Percentiles rank a stretch among this genome's conserved stretches.
phyloP scores from a whole-genome alignment of 2,113 vertebrate genomes.

The Hippocampus barbouri region DNA sequence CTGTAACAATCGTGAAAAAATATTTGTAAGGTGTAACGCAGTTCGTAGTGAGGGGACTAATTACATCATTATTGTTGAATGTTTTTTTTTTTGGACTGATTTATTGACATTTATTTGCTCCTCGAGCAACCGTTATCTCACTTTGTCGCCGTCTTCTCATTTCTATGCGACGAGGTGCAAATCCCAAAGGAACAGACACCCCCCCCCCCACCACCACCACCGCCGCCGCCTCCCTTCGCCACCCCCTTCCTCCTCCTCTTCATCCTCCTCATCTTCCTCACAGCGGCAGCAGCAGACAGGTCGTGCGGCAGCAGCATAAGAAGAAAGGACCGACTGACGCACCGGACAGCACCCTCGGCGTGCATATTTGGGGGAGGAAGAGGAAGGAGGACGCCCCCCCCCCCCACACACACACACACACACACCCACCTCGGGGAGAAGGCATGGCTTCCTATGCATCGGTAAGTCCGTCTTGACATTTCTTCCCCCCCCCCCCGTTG shows the following conservation, averaged over 20 bases:
- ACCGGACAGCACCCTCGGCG: slow-evolving; percentile 15
- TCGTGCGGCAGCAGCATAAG: slow-evolving; percentile 40
- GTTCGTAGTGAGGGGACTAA: too few species aligned
- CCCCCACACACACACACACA: neutral
- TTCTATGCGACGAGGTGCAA: slow-evolving; percentile 42
- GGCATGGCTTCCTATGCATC: slow-evolving; percentile 35
- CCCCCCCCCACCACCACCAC: slow-evolving; percentile 12
- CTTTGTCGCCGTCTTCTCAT: slow-evolving; percentile 22
- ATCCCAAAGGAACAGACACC: slow-evolving; percentile 40
- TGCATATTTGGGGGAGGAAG: neutral
- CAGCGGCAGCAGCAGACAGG: slow-evolving; percentile 49
- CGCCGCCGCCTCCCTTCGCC: slow-evolving; percentile 1
- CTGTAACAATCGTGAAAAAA: too few species aligned
- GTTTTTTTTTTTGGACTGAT: too few species aligned
- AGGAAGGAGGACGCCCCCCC: neutral
- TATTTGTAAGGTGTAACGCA: too few species aligned
- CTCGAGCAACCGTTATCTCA: slow-evolving; percentile 19
- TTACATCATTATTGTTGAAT: too few species aligned
- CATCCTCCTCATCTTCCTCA: slow-evolving; percentile 29
- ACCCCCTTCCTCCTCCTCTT: slow-evolving; percentile 7
- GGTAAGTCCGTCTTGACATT: slow-evolving; percentile 55
- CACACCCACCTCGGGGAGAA: neutral
- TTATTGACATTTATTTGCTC: neutral
- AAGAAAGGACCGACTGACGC: slow-evolving; percentile 20
- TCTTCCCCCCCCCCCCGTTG: slow-evolving; percentile 12